Evolutionary conservation across 2,888 invertebrate species (phyloP), one percentile per base, ranked within the genome.

Genomic region (Athalia cordata): DNA sequence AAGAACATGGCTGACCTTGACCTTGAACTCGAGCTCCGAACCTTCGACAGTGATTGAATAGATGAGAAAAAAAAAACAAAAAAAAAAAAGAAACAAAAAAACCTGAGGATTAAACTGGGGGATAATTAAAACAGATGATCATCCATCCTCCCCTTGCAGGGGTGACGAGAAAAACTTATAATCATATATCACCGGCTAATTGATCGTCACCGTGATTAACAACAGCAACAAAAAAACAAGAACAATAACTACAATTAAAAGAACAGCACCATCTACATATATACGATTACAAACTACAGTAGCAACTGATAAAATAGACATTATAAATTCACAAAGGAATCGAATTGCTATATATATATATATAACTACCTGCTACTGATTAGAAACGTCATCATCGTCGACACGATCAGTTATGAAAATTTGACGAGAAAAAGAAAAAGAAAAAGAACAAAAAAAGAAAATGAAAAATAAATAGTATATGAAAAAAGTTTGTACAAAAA

Each of bases 341-440:
- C 43, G 55, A 70, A 45, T 57, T 45, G 70, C 55, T n/a, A 55
- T 55, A 29, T 29, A 29, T 29, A 29, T 29, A 29, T 29, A 29
- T 29, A 29, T 29, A 29, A 29, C 29, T 55, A 55, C 55, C n/a
- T 9, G n/a, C 55, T 68, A 57, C 70, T 7, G 43, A n/a, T 57
- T 11, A 47, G 3, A 9, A 47, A 59, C 72, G 72, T 72, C 72
- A 72, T 72, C 72, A 72, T 72, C 72, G 72, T 72, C 72, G 45
- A 72, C 59, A 59, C 57, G 72, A 72, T 72, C 72, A 59, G 47
- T 43, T 11, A 3, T 29, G 29, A 29, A 29, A 29, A 29, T 29
- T 29, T 29, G 29, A 29, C 29, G 29, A 29, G 29, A 29, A 29
- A 29, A 29, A 2, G 2, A 29, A 29, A 29, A 0, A 29, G 29